A percentile compares a stretch with the other conserved stretches of the same genome.
phyloP scores from a whole-genome alignment of 2,797 vertebrate genomes.

The Emydoidea blandingii region DNA sequence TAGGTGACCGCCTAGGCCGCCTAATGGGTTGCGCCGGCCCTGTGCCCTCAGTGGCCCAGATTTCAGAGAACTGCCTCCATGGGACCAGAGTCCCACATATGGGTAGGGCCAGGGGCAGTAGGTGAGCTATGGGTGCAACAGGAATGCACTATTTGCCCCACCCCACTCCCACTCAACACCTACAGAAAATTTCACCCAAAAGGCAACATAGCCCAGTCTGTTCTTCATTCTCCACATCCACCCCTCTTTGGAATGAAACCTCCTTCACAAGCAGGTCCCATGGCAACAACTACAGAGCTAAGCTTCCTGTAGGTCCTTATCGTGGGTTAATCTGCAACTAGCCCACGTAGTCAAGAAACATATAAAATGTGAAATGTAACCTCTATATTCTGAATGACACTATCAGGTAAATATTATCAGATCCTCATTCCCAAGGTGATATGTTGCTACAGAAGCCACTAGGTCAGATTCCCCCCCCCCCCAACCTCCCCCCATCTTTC shows the following conservation, averaged over 20 bases:
- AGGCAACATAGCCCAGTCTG: not conserved
- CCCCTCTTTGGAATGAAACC: not conserved
- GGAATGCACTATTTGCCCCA: not conserved
- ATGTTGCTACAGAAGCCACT: conserved; percentile 20
- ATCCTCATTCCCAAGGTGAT: conserved; percentile 10
- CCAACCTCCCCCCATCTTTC: not conserved
- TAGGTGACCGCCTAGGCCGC: too few relatives aligned
- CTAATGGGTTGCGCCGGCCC: too few relatives aligned
- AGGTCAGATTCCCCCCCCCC: not conserved
- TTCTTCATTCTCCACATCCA: not conserved
- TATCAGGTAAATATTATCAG: conserved; percentile 19
- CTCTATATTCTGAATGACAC: not conserved
- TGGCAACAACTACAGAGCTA: not conserved
- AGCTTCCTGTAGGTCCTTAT: not conserved
- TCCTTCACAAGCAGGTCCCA: not conserved
- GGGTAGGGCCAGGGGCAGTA: not conserved
- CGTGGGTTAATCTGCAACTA: not conserved
- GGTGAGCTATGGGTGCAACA: not conserved
- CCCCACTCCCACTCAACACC: not conserved
- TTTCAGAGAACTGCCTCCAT: not conserved
- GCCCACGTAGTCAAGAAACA: not conserved
- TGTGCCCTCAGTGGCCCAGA: not conserved
- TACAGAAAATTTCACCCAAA: not conserved
- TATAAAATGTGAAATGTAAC: rapidly evolving
- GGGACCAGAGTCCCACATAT: not conserved